phyloP scores from a whole-genome alignment of 2,888 invertebrate species.

The Oegoconia quadripuncta region DNA sequence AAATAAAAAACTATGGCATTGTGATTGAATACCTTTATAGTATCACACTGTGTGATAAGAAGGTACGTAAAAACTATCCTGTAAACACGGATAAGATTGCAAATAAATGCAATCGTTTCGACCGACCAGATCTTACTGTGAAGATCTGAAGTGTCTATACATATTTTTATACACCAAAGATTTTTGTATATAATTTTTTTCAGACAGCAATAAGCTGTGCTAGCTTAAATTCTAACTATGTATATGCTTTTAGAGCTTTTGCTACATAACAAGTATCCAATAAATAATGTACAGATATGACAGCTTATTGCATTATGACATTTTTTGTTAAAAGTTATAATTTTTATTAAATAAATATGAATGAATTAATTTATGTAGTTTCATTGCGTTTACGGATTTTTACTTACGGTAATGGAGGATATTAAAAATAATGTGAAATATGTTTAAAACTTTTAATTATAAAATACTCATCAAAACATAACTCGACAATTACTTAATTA shows the following conservation, averaged over 20 bases:
- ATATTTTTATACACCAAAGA: constrained; percentile 71
- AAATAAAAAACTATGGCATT: constrained; percentile 54
- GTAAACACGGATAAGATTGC: constrained; percentile 73
- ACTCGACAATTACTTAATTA: too few relatives aligned
- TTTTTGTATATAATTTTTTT: constrained; percentile 69
- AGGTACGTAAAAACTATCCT: constrained; percentile 66
- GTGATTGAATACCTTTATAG: constrained; percentile 51
- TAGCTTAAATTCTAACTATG: constrained; percentile 52
- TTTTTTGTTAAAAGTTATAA: constrained; percentile 56
- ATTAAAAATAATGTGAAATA: background rate
- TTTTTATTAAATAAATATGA: constrained; percentile 62
- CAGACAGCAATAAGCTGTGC: constrained; percentile 52
- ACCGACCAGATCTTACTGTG: constrained; percentile 72
- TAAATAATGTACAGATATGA: constrained; percentile 44
- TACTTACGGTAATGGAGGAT: background rate
- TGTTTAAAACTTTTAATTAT: background rate
- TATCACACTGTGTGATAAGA: constrained; percentile 48
- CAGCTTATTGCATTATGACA: constrained; percentile 67
- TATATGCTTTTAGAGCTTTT: constrained; percentile 65
- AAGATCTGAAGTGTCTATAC: constrained; percentile 72
- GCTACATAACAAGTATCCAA: constrained; percentile 57
- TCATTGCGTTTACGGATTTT: background rate
- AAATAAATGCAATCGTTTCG: constrained; percentile 69
- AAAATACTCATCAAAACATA: too few relatives aligned
- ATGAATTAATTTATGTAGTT: background rate